Base-by-base conservation (phyloP, 2,888 invertebrate species). In the Scrobipalpa costella region DNA sequence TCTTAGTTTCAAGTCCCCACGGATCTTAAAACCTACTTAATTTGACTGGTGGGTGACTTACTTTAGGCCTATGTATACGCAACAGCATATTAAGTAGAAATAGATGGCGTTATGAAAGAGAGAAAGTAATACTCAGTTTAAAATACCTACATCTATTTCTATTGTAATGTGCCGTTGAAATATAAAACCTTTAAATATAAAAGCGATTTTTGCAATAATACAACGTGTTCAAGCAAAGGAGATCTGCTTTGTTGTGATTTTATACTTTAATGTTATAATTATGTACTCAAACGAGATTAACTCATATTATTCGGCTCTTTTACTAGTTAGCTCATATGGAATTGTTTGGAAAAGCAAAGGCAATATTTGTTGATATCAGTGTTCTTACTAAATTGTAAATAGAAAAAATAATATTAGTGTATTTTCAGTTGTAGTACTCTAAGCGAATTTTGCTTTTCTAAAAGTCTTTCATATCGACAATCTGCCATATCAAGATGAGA, bases 401-500 rank as follows among this genome's bases (percentile, higher is more conserved):
- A 87, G 80, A 86, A 85, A 83, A 79, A 76, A 76, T 72, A 66
- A 70, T 80, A 52, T 84, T 87, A 87, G 88, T 84, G 85, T 87
- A 87, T 89, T 88, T 85, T 84, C 78, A 75, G 78, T 81, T 80
- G 77, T 85, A 80, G 78, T 73, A 73, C 74, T 79, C 72, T 83
- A 82, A 83, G 82, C 78, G 80, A 75, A 76, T 78, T 84, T 81
- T 83, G 84, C 84, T 86, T 88, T 76, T 79, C 79, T 81, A 81
- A 78, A 80, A 78, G 81, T 86, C 71, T 89, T 92, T 92, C 93
- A 93, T 93, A 93, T 93, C 93, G 93, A 93, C 93, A 93, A 93
- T 93, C 93, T 93, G 93, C 93, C 93, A 93, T 93, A 93, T 93
- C 93, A 91, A 87, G 83, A 87, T 82, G 85, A 90, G 91, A 90